These are phyloP conservation scores for Myxocyprinus asiaticus DNA, from an alignment of 2,113 vertebrate genomes.

Conservation along the genomic window DNA sequence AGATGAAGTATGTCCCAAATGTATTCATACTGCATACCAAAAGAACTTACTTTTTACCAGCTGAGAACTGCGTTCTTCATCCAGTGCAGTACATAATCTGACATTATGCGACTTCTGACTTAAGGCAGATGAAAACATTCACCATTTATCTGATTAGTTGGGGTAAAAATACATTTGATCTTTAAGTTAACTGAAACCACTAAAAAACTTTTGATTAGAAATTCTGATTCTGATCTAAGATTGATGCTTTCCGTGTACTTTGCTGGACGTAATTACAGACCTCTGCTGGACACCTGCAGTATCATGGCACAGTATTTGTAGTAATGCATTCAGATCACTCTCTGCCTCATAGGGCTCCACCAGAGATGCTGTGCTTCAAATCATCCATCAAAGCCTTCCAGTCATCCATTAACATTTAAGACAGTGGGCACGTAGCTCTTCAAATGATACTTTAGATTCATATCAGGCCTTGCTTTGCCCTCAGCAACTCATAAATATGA, in stretches of 20 bases:
- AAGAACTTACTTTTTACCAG: no score
- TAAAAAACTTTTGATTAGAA: not conserved
- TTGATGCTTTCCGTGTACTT: not conserved
- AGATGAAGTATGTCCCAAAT: no score
- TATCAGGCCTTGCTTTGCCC: constrained; percentile 57
- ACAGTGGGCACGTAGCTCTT: constrained; percentile 44
- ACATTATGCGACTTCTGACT: no score
- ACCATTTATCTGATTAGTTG: no score
- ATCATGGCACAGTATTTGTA: constrained; percentile 27
- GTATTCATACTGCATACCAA: no score
- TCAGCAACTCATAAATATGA: constrained; percentile 59
- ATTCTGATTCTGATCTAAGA: constrained; percentile 26
- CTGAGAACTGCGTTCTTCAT: no score
- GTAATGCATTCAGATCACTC: constrained; percentile 35
- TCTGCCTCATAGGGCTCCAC: constrained; percentile 9
- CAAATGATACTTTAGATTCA: constrained; percentile 52
- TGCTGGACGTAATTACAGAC: constrained; percentile 27
- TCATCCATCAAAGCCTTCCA: constrained; percentile 53
- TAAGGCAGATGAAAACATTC: no score
- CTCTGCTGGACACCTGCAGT: constrained; percentile 33
- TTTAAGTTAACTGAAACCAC: no score
- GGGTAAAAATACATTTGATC: no score
- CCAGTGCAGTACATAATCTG: no score
- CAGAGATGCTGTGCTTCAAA: constrained; percentile 41
- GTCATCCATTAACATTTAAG: constrained; percentile 54